phyloP scores from a whole-genome alignment of 1,140 invertebrate species.

The Formica exsecta region DNA sequence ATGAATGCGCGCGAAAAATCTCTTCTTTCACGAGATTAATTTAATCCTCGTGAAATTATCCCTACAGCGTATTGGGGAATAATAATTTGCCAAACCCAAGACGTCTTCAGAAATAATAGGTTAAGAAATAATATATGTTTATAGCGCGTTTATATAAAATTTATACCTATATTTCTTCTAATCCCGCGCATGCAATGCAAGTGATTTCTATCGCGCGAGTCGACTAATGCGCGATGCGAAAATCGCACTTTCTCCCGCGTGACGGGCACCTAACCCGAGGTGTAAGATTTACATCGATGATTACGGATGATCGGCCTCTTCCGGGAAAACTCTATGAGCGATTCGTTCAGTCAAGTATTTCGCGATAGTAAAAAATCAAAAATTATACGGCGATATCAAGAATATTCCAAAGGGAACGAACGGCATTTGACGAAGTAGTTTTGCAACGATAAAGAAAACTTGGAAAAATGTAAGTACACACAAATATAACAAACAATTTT shows the following conservation, averaged over 20 bases:
- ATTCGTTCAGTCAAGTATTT: slow-evolving; percentile 38
- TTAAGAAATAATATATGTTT: slow-evolving; percentile 34
- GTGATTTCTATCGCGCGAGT: slow-evolving; percentile 68
- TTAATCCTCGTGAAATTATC: slow-evolving; percentile 36
- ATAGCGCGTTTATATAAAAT: slow-evolving; percentile 27
- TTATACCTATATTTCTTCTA: slow-evolving; percentile 54
- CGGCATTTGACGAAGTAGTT: neutral
- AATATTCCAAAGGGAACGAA: slow-evolving; percentile 16
- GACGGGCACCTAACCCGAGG: slow-evolving; percentile 62
- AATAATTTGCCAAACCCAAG: slow-evolving; percentile 32
- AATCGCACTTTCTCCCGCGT: slow-evolving; percentile 73
- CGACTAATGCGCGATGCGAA: slow-evolving; percentile 60
- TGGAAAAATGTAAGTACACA: neutral
- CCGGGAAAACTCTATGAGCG: slow-evolving; percentile 69
- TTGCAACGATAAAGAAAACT: neutral
- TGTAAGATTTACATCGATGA: slow-evolving; percentile 78
- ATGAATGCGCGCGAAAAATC: neutral
- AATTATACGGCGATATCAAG: slow-evolving; percentile 38
- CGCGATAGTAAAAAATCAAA: slow-evolving; percentile 48
- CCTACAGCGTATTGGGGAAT: neutral
- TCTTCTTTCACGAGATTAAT: slow-evolving; percentile 6
- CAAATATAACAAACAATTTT: slow-evolving; percentile 2
- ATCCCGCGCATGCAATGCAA: slow-evolving; percentile 39
- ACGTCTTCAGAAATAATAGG: slow-evolving; percentile 22
- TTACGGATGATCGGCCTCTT: slow-evolving; percentile 78